A percentile compares a stretch with the other conserved stretches of the same genome.
Conservation (phyloP, 2,113 vertebrate species). For the Petroica traversi region DNA sequence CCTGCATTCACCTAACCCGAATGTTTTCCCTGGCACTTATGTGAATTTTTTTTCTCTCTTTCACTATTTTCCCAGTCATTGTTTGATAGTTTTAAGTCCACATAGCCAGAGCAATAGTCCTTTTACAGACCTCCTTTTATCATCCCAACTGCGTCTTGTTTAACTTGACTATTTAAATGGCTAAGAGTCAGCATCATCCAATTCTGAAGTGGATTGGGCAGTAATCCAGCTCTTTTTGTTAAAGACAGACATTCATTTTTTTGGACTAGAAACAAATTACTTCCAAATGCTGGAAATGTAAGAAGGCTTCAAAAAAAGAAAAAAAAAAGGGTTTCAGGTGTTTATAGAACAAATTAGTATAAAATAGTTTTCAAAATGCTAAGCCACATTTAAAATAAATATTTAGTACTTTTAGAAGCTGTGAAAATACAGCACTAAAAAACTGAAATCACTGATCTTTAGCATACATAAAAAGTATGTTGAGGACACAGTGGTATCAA, state of each 20-base stretch:
- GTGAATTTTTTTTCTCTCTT: neutral
- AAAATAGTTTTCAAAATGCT: constrained; percentile 59
- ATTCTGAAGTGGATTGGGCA: constrained; percentile 64
- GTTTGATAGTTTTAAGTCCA: constrained; percentile 4
- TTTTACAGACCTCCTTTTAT: constrained; percentile 53
- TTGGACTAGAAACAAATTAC: constrained; percentile 55
- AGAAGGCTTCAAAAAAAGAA: constrained; percentile 5
- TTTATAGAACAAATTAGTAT: constrained; percentile 63
- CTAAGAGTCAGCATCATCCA: constrained; percentile 48
- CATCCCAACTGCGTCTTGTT: constrained; percentile 46
- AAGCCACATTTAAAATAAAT: constrained; percentile 56
- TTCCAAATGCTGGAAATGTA: constrained; percentile 68
- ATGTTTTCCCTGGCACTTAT: neutral
- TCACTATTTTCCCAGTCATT: neutral
- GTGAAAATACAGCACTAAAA: neutral
- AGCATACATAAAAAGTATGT: neutral
- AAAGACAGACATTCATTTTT: constrained; percentile 51
- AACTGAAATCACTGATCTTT: neutral
- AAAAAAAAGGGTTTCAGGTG: constrained; percentile 43
- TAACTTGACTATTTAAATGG: constrained; percentile 60
- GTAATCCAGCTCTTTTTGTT: constrained; percentile 60
- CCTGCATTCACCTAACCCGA: neutral
- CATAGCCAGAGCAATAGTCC: neutral
- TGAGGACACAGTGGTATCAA: neutral
- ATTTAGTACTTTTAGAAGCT: constrained; percentile 62